Evolutionary conservation across 1,140 invertebrate genomes (phyloP).

Genomic region (Drosophila insularis): DNA sequence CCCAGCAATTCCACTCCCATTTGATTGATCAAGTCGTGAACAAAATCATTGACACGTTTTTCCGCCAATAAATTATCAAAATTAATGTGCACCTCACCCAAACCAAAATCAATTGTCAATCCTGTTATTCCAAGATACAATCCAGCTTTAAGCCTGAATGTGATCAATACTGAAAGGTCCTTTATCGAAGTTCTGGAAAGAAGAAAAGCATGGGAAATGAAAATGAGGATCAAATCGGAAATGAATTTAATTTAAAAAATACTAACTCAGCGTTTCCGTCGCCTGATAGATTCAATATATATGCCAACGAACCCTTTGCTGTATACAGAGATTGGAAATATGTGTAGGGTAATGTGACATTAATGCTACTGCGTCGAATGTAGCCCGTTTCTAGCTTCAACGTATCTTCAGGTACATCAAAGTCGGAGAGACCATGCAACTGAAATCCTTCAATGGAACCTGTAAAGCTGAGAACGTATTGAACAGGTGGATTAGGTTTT

Average conservation of each 20-base stretch:
- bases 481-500: background rate
- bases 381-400: slow-evolving; percentile 29
- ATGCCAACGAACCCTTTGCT: slow-evolving; percentile 70
- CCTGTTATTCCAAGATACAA: slow-evolving; percentile 40
- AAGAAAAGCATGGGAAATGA: background rate
- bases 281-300: slow-evolving; percentile 67
- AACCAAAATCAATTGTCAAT: slow-evolving; percentile 49
- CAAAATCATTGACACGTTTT: slow-evolving; percentile 57
- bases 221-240: background rate
- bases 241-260: background rate
- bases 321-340: slow-evolving; percentile 67
- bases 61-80: slow-evolving; percentile 72
- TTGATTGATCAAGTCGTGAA: slow-evolving; percentile 68
- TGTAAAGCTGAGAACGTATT: slow-evolving; percentile 47
- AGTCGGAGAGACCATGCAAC: slow-evolving; percentile 67
- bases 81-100: slow-evolving; percentile 60
- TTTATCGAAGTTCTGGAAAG: slow-evolving; percentile 38
- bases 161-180: slow-evolving; percentile 45
- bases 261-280: slow-evolving; percentile 74
- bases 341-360: slow-evolving; percentile 62
- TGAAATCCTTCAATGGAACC: slow-evolving; percentile 65
- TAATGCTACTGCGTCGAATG: slow-evolving; percentile 38
- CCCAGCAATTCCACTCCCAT: slow-evolving; percentile 67
- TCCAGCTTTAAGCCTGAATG: slow-evolving; percentile 49
- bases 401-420: slow-evolving; percentile 32